A percentile compares a stretch with the other conserved stretches of the same genome.
Conservation (phyloP, 2,797 vertebrate species). For the Myoxocephalus aenaeus region DNA sequence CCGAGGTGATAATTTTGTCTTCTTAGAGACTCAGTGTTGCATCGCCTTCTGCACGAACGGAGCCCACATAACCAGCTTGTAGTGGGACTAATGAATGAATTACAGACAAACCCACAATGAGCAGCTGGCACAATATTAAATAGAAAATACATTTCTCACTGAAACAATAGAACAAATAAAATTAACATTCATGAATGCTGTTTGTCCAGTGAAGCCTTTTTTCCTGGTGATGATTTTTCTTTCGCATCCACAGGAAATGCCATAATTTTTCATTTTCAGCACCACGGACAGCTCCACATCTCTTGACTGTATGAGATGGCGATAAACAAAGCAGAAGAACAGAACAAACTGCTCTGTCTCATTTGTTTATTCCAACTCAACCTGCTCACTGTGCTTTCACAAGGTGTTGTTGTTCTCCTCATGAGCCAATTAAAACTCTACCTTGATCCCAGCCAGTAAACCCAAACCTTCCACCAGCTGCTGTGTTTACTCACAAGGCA, state of each 20-base stretch:
- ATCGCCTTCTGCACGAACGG: neutral
- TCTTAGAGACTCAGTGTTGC: neutral
- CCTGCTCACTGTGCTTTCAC: slow-evolving; percentile 34
- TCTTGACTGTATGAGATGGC: slow-evolving; percentile 3
- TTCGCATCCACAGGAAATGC: slow-evolving; percentile 7
- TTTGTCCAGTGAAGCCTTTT: slow-evolving; percentile 23
- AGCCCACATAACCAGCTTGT: slow-evolving; percentile 14
- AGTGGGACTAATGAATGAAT: slow-evolving; percentile 36
- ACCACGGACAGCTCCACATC: slow-evolving; percentile 31
- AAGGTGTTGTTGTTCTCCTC: slow-evolving; percentile 48
- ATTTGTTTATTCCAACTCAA: slow-evolving; percentile 41
- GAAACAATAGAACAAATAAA: slow-evolving; percentile 43
- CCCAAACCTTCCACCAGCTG: slow-evolving; percentile 36
- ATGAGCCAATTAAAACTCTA: slow-evolving; percentile 56
- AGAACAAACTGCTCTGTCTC: slow-evolving; percentile 24
- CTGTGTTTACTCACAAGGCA: slow-evolving; percentile 11
- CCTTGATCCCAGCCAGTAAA: slow-evolving; percentile 30
- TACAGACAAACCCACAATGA: slow-evolving; percentile 21
- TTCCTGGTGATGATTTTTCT: slow-evolving; percentile 7
- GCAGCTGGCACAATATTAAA: slow-evolving; percentile 34
- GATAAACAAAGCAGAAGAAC: slow-evolving; percentile 31
- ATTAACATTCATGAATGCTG: slow-evolving; percentile 42
- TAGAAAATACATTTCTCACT: slow-evolving; percentile 11
- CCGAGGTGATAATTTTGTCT: slow-evolving; percentile 31
- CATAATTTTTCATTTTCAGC: slow-evolving; percentile 35